Percentiles rank a stretch among this genome's conserved stretches.
Evolutionary conservation across 2,113 vertebrate species (phyloP).

Genomic region (Pelecanus crispus): DNA sequence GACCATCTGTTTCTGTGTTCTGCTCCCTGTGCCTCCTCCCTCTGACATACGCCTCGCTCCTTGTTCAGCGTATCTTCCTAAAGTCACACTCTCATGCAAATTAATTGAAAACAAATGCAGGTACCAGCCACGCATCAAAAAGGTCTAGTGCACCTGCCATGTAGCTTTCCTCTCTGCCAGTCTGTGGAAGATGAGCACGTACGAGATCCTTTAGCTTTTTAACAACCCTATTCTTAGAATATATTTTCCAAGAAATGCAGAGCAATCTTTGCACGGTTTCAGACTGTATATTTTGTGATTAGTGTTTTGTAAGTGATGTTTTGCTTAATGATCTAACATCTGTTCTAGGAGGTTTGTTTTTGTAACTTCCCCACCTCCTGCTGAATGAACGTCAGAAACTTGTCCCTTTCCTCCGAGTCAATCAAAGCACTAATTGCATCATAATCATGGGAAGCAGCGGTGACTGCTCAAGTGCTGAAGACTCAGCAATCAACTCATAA

Average conservation of each 20-base stretch:
- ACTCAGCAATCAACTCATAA: slow-evolving; percentile 33
- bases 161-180: background rate
- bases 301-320: slow-evolving; percentile 57
- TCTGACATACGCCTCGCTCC: background rate
- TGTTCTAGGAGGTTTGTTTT: slow-evolving; percentile 66
- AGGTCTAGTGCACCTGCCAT: slow-evolving; percentile 5
- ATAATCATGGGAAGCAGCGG: slow-evolving; percentile 40
- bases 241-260: slow-evolving; percentile 7
- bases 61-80: background rate
- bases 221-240: slow-evolving; percentile 23
- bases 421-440: slow-evolving; percentile 57
- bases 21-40: background rate
- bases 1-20: background rate
- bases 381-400: slow-evolving; percentile 47
- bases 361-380: slow-evolving; percentile 59
- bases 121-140: background rate
- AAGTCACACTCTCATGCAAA: slow-evolving; percentile 8
- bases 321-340: slow-evolving; percentile 70
- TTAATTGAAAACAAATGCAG: background rate
- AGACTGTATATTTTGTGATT: slow-evolving; percentile 67
- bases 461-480: slow-evolving; percentile 32
- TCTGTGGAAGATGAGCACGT: background rate
- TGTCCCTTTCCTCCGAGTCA: slow-evolving; percentile 57
- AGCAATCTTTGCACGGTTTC: background rate
- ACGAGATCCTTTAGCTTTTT: background rate